phyloP scores from a whole-genome alignment of 2,113 vertebrate species.

The Lasiurus borealis region DNA sequence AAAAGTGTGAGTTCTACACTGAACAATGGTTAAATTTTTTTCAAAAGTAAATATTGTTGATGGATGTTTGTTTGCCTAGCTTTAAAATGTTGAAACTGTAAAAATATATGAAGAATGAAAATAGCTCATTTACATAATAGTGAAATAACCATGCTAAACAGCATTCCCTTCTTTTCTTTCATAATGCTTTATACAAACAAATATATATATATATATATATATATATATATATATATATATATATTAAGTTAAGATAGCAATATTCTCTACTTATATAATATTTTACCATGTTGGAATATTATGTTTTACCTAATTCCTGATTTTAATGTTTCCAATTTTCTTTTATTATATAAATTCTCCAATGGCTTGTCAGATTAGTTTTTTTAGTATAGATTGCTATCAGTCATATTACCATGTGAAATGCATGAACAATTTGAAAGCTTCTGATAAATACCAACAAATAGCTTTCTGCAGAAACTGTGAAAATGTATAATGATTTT shows the following conservation, averaged over 20 bases:
- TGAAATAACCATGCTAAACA: not conserved
- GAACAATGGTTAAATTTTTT: not conserved
- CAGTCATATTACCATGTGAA: not conserved
- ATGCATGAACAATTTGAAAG: not conserved
- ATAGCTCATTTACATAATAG: not conserved
- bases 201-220: not conserved
- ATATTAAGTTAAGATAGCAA: not conserved
- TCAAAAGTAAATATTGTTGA: not conserved
- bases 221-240: not conserved
- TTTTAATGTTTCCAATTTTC: not conserved
- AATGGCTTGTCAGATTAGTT: not conserved
- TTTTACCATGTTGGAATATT: not conserved
- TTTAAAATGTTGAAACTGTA: not conserved
- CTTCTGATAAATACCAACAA: not conserved
- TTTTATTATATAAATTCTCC: not conserved
- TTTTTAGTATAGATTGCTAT: not conserved
- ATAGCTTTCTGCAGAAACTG: not conserved
- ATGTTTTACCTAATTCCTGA: not conserved
- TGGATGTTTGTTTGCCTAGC: not conserved
- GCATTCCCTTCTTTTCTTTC: not conserved
- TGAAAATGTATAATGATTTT: not conserved
- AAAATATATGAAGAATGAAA: not conserved
- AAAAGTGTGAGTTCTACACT: not conserved
- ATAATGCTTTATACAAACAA: not conserved
- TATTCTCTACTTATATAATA: not conserved